Evolutionary conservation across 2,113 vertebrate genomes (phyloP), one percentile per base, ranked within the genome.

Genomic region (Echinops telfairi): DNA sequence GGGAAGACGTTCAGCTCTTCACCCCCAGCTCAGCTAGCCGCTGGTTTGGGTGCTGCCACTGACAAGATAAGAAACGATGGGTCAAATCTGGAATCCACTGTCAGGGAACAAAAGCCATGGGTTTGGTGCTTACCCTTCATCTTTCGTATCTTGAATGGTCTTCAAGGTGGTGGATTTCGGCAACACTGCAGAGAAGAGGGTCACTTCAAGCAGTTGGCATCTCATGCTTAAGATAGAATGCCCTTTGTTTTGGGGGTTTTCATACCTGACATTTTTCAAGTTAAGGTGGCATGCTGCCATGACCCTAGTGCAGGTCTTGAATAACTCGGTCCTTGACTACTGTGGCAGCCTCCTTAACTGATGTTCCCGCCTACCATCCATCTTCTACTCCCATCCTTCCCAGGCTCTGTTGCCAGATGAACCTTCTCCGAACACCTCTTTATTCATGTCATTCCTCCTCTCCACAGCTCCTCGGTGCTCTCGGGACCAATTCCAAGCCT

Each of bases 371-470:
- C 88, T 94, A n/a, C 76, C 83, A 80, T 93, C 66, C 78, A 25
- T 93, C 91, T 95, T 86, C 82, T 27, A 11, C 92, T 91, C 85
- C 81, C 80, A 29, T 76, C 64, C 83, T 70, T 85, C 43, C 64
- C 4, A 0, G 29, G 73, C 58, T 31, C 43, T 23, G 29, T 33
- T 92, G 94, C 94, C 93, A 92, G 95, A 88, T 90, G 90, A 64
- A 92, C 90, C 94, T 82, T 96, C 97, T 93, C 82, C 66, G 53
- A 80, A 95, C 93, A 94, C 94, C 92, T 95, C 93, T 94, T 96
- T 81, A 90, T 88, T 97, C 96, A 95, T 86, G 76, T 93, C 86
- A 86, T 85, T 93, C 91, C 92, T 76, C 38, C 71, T 71, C 47
- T 40, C 73, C 60, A 36, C 68, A 77, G 66, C 66, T 90, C 76